Percentiles rank a stretch among this genome's conserved stretches.
These are phyloP conservation scores for Spilosoma lubricipeda DNA, from an alignment of 2,888 invertebrate species.

Conservation along the genomic window DNA sequence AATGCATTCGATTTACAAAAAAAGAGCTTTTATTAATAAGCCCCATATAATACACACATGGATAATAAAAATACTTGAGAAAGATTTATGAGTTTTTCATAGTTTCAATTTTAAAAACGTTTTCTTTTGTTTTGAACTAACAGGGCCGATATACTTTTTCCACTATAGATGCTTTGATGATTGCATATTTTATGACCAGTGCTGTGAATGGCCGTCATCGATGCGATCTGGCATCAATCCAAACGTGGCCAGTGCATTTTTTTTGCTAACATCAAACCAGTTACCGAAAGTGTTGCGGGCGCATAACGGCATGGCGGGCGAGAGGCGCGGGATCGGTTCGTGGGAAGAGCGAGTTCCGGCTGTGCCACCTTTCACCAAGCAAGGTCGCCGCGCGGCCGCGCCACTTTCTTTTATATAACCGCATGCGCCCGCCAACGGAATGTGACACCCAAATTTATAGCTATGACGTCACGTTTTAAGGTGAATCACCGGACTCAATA, in stretches of 20 bases:
- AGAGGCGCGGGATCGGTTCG: conserved; percentile 73
- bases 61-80: background rate
- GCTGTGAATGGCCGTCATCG: conserved; percentile 47
- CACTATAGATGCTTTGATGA: conserved; percentile 44
- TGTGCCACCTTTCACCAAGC: conserved; percentile 84
- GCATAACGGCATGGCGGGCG: conserved; percentile 61
- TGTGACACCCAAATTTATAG: conserved; percentile 82
- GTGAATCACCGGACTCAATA: conserved; percentile 72
- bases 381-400: conserved; percentile 84
- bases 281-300: conserved; percentile 76
- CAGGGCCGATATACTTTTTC: background rate
- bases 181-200: conserved; percentile 63
- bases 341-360: conserved; percentile 85
- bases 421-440: conserved; percentile 70
- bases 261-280: conserved; percentile 69
- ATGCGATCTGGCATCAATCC: conserved; percentile 58
- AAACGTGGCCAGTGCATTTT: conserved; percentile 65
- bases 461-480: conserved; percentile 75
- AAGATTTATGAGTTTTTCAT: background rate
- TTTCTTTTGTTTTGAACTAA: background rate
- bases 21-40: background rate
- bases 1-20: background rate
- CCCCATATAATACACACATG: background rate
- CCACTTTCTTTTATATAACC: conserved; percentile 86
- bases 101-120: background rate